Evolutionary conservation across 2,888 invertebrate genomes (phyloP).

Genomic region (Leptopilina drosophilae): DNA sequence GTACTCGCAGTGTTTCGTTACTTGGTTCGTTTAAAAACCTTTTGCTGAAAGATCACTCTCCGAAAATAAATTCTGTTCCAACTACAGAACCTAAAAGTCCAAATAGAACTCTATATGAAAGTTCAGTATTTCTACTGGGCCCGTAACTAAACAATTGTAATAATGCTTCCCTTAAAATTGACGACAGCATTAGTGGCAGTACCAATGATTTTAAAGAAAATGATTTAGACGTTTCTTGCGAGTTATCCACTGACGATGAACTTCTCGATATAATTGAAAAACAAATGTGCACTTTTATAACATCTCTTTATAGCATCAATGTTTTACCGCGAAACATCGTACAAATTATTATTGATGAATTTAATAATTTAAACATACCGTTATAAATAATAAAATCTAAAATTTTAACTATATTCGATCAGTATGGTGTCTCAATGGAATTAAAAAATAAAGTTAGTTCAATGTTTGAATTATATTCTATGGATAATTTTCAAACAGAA

Average conservation of each 20-base stretch:
- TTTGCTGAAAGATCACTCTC: not conserved
- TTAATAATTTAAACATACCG: not conserved
- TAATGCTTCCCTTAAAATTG: not conserved
- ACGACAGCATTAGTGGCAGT: not conserved
- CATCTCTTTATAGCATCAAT: not conserved
- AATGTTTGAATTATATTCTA: not conserved
- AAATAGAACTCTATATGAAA: not conserved
- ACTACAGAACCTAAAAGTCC: not conserved
- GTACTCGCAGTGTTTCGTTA: not conserved
- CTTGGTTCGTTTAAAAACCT: conserved; percentile 4
- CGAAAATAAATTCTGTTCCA: not conserved
- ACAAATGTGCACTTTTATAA: conserved; percentile 9
- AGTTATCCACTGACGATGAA: not conserved
- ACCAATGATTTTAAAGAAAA: not conserved
- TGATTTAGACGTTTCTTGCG: not conserved
- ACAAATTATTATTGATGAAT: not conserved
- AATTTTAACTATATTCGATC: not conserved
- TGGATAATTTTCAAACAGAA: conserved; percentile 1
- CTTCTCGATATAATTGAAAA: not conserved
- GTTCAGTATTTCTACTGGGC: not conserved
- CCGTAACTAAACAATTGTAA: not conserved
- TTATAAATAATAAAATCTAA: not conserved
- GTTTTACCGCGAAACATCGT: no score
- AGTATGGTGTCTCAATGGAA: not conserved
- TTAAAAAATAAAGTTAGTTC: not conserved